Evolutionary conservation across 1,140 invertebrate genomes (phyloP), one percentile per base, ranked within the genome.

Genomic region (Anoplolepis gracilipes): DNA sequence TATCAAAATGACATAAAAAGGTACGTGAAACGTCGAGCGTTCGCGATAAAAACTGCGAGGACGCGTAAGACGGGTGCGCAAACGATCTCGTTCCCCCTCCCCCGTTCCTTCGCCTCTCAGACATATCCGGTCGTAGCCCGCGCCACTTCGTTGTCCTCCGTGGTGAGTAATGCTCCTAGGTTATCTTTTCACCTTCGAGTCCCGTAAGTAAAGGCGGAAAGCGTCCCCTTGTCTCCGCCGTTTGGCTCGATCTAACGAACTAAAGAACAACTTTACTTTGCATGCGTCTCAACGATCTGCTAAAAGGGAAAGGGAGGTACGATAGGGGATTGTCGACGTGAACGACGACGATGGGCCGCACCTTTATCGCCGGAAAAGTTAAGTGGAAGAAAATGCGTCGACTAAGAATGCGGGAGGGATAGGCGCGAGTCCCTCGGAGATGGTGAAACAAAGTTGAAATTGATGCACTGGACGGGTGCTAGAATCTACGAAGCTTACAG

Each of bases 331-430:
- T 76, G 57, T 88, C 86, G 49, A 25, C 67, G 70, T 53, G 87
- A 85, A 25, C 69, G 16, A 39, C 85, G 72, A 57, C 84, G 67
- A 65, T 85, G 59, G 65, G 62, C 72, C 65, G 62, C 87, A 90
- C 86, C 90, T 91, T 93, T 94, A 94, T 94, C 93, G 89, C 90
- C 72, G 78, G 89, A 89, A 92, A 93, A 94, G 91, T 94, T 94
- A 94, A 95, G 93, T 94, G 93, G 93, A 94, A 94, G 93, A 94
- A 94, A 93, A 94, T 94, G 92, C 91, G 90, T 89, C 73, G 78
- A 82, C 85, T 82, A 84, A 91, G 89, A 93, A 91, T 78, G 84
- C 75, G 84, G 49, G 49, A 28, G 11, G 49, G 19, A 22, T 22
- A 49, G 33, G 30, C 46, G 64, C 13, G 46, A 36, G 85, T 87